These are phyloP conservation scores for Meta bourneti DNA, from an alignment of 2,888 invertebrate species.

Conservation along the genomic window DNA sequence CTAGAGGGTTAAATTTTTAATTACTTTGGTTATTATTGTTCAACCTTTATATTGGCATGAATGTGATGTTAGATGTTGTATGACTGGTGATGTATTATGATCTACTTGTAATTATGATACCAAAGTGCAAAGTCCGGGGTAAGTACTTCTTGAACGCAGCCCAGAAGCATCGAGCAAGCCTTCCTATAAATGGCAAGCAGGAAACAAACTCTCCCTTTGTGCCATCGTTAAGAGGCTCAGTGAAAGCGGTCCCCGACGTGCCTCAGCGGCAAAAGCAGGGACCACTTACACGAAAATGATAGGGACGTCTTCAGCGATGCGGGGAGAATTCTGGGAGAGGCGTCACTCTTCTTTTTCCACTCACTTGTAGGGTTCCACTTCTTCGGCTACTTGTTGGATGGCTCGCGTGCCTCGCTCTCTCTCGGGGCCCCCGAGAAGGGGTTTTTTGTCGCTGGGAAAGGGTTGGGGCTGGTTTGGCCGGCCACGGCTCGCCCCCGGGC, in stretches of 20 bases:
- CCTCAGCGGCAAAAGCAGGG: conserved; percentile 18
- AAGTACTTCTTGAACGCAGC: neutral
- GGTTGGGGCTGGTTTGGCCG: conserved; percentile 41
- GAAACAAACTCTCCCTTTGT: conserved; percentile 36
- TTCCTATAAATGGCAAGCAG: conserved; percentile 34
- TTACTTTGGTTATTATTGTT: no score
- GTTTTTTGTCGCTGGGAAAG: conserved; percentile 23
- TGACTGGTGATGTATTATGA: no score
- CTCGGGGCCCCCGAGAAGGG: conserved; percentile 24
- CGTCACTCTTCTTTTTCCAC: neutral
- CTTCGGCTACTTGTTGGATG: neutral
- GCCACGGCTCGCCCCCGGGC: conserved; percentile 22
- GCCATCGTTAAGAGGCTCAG: conserved; percentile 30
- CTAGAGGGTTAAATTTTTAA: no score
- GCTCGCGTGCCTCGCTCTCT: neutral
- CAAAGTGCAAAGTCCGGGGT: neutral
- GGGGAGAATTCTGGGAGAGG: conserved; percentile 43
- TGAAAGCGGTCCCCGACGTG: conserved; percentile 44
- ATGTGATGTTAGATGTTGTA: no score
- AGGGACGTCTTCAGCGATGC: conserved; percentile 52
- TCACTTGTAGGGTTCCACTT: conserved; percentile 16
- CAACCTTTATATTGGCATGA: no score
- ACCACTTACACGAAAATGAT: conserved; percentile 62
- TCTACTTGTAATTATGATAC: no score
- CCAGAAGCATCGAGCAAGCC: neutral